Base-by-base conservation (phyloP, 2,797 vertebrate species). In the Myotis planiceps region DNA sequence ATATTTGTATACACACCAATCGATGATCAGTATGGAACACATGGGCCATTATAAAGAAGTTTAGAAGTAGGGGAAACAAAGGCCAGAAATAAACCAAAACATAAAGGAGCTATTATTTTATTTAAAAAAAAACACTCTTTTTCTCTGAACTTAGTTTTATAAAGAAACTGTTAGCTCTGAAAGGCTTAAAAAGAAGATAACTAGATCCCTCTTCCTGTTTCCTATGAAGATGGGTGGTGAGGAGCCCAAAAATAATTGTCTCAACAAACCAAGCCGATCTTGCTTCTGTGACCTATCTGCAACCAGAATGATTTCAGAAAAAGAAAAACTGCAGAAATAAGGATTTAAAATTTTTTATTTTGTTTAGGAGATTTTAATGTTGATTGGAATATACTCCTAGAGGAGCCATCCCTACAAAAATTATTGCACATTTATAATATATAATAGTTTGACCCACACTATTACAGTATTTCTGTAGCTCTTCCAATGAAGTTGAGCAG, bases 61-160 rank as follows among this genome's bases (percentile, higher is more conserved):
- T 81, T 83, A 55, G 9, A 93, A 75, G 4, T 37, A 69, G 42
- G 23, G 12, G 6, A 68, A 75, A 78, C 32, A 86, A 66, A 90
- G 8, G 4, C 60, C 49, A 88, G 53, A 90, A 94, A 74, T 18
- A 74, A 92, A 76, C 75, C 76, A 81, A 88, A 92, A 71, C 21
- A 16, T 55, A 78, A 81, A 90, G 47, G 37, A 83, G 53, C 3
- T 12, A 34, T 87, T 78, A 37, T 37, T 78, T 75, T 58, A 66
- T 76, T 90, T n/a, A n/a, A n/a, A n/a, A n/a, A n/a, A n/a, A n/a
- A n/a, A n/a, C n/a, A n/a, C 1, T 75, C 10, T 49, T 78, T 84
- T 92, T 25, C 45, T 81, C 42, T 81, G 69, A 87, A 47, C n/a
- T 53, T 90, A 71, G 12, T 58, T 83, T 94, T 85, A 7, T 55